Percentiles rank a stretch among this genome's conserved stretches.
These are phyloP conservation scores for Drosophila eugracilis DNA, from an alignment of 1,140 invertebrate genomes.

Conservation along the genomic window DNA sequence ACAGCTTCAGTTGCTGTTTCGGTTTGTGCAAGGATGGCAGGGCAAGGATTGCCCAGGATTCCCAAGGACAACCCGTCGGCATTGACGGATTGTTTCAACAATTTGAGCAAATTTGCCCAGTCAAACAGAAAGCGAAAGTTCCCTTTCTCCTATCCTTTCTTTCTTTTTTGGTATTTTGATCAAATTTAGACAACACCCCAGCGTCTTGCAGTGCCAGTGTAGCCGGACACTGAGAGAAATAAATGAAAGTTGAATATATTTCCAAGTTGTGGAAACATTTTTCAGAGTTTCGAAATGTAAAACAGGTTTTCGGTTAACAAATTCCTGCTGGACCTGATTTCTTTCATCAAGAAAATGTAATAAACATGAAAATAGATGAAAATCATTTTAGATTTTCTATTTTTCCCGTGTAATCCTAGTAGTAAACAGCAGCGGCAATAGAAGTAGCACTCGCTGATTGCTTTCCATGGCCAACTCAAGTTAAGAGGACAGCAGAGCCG, in stretches of 20 bases:
- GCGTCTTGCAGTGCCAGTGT: not conserved
- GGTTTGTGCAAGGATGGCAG: conserved; percentile 18
- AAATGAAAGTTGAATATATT: not conserved
- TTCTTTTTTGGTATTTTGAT: conserved; percentile 20
- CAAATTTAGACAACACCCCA: conserved; percentile 47
- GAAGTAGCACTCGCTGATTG: conserved; percentile 29
- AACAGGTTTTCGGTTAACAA: too few relatives aligned
- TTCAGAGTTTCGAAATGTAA: too few relatives aligned
- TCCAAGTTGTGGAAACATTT: not conserved
- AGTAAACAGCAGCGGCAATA: conserved; percentile 7
- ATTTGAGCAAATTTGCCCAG: conserved; percentile 43
- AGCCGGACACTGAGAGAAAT: not conserved
- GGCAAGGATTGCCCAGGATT: conserved; percentile 6
- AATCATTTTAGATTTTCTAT: too few relatives aligned
- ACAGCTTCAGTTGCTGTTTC: conserved; percentile 8
- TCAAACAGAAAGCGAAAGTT: conserved; percentile 54
- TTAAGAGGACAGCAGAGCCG: conserved; percentile 19
- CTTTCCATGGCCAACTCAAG: conserved; percentile 23
- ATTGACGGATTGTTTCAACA: conserved; percentile 51
- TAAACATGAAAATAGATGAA: too few relatives aligned
- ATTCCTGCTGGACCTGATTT: too few relatives aligned
- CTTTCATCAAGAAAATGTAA: too few relatives aligned
- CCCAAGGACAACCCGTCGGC: conserved; percentile 39
- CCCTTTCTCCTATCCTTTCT: too few relatives aligned
- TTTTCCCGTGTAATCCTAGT: not conserved